Evolutionary conservation across 2,888 invertebrate species (phyloP).

Genomic region (Celastrina argiolus): DNA sequence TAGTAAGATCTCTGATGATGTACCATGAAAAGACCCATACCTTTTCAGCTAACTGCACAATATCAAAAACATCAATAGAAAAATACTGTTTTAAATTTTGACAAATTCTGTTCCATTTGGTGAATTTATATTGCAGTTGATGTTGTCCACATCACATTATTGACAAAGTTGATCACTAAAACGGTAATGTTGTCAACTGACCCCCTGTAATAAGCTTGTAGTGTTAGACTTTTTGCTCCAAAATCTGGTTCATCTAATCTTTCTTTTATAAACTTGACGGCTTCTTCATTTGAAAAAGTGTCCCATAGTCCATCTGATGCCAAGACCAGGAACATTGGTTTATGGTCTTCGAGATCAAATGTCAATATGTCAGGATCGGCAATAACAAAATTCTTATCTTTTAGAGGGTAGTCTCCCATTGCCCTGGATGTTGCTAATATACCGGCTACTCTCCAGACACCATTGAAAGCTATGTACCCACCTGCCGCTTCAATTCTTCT

Average conservation of each 20-base stretch:
- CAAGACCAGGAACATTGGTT: constrained; percentile 92
- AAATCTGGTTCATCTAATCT: constrained; percentile 90
- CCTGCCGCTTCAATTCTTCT: constrained; percentile 96
- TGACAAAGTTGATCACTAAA: constrained; percentile 89
- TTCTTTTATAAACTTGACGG: constrained; percentile 91
- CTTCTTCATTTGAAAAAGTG: constrained; percentile 96
- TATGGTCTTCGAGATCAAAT: constrained; percentile 91
- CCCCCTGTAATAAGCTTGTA: constrained; percentile 94
- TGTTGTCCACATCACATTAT: constrained; percentile 42
- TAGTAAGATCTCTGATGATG: constrained; percentile 16
- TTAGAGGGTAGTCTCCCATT: constrained; percentile 95
- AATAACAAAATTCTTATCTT: constrained; percentile 94
- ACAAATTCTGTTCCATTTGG: background rate
- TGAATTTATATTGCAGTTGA: constrained; percentile 6
- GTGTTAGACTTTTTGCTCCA: constrained; percentile 93
- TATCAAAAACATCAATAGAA: constrained; percentile 14
- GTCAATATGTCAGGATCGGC: constrained; percentile 97
- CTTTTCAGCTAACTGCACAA: background rate
- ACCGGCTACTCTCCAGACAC: constrained; percentile 97
- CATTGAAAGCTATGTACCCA: constrained; percentile 95
- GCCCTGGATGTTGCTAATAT: constrained; percentile 96
- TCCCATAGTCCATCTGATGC: constrained; percentile 99
- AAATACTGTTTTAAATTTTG: constrained; percentile 19
- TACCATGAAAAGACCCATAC: background rate
- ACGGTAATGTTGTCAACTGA: constrained; percentile 98